Conservation (phyloP, 2,888 invertebrate genomes). For the Trisateles emortualis region DNA sequence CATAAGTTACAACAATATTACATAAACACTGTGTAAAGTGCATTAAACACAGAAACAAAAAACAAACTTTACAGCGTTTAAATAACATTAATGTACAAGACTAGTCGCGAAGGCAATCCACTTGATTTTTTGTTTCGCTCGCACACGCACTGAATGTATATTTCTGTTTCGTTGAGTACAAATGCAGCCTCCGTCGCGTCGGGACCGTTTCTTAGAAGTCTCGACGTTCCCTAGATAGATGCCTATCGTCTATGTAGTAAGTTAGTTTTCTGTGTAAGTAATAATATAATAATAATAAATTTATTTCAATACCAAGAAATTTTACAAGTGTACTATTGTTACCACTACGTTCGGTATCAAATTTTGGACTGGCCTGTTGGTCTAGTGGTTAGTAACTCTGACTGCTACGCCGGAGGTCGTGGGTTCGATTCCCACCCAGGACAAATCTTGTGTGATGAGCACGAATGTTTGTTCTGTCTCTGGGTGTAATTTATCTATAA, state of each 20-base stretch:
- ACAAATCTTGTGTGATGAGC: no score
- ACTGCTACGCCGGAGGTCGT: no score
- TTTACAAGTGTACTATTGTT: no score
- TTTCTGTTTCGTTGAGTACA: slow-evolving; percentile 46
- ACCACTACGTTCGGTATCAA: slow-evolving; percentile 1
- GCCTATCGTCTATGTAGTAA: slow-evolving; percentile 59
- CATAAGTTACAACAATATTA: slow-evolving; percentile 34
- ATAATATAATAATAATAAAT: no score
- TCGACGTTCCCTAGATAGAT: slow-evolving; percentile 58
- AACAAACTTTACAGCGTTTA: slow-evolving; percentile 55
- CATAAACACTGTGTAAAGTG: slow-evolving; percentile 44
- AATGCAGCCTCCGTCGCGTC: slow-evolving; percentile 64
- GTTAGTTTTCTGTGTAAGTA: slow-evolving; percentile 62
- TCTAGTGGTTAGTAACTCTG: no score
- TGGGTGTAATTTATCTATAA: no score
- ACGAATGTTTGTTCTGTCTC: no score
- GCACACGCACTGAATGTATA: slow-evolving; percentile 29
- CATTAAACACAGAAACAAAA: slow-evolving; percentile 50
- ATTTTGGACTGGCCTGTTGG: no score
- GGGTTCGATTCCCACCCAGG: no score
- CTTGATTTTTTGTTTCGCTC: slow-evolving; percentile 57
- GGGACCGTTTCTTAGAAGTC: slow-evolving; percentile 73
- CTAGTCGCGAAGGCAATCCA: slow-evolving; percentile 74
- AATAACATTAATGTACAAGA: slow-evolving; percentile 61
- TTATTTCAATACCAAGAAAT: no score